These are phyloP conservation scores for Phthorimaea operculella DNA, from an alignment of 1,140 invertebrate genomes.

Conservation along the genomic window DNA sequence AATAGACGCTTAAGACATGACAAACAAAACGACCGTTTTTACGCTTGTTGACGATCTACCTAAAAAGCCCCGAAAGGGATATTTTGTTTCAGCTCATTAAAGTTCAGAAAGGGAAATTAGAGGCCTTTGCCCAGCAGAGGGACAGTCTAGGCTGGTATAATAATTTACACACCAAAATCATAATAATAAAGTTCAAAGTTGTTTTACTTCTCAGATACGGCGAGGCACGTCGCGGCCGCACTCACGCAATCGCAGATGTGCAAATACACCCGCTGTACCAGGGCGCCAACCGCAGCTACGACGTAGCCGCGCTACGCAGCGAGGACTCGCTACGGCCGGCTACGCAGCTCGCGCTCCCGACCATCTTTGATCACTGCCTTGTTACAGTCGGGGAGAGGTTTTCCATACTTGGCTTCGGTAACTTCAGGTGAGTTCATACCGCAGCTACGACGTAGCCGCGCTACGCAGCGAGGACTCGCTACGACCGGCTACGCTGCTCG, in stretches of 20 bases:
- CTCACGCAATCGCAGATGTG: constrained; percentile 31
- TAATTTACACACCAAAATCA: too few species aligned
- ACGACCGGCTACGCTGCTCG: constrained; percentile 3
- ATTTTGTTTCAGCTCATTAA: too few species aligned
- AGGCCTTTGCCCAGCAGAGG: too few species aligned
- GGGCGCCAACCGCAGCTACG: constrained; percentile 32
- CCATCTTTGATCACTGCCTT: constrained; percentile 32
- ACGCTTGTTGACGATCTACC: too few species aligned
- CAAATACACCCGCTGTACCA: constrained; percentile 40
- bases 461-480: constrained; percentile 29
- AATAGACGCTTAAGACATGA: too few species aligned
- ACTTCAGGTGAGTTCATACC: constrained; percentile 35
- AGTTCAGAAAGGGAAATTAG: too few species aligned
- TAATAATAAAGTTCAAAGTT: too few species aligned
- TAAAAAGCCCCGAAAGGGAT: too few species aligned
- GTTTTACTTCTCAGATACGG: constrained; percentile 12
- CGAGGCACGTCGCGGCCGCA: constrained; percentile 10
- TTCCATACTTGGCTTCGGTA: constrained; percentile 36
- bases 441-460: constrained; percentile 33
- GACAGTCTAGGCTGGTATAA: too few species aligned
- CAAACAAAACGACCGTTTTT: too few species aligned
- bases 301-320: constrained; percentile 35
- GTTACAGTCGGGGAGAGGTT: constrained; percentile 36
- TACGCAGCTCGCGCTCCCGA: constrained; percentile 16
- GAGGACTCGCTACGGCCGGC: constrained; percentile 16